Evolutionary conservation across 2,888 invertebrate species (phyloP).

Genomic region (Nemotelus pantherinus): DNA sequence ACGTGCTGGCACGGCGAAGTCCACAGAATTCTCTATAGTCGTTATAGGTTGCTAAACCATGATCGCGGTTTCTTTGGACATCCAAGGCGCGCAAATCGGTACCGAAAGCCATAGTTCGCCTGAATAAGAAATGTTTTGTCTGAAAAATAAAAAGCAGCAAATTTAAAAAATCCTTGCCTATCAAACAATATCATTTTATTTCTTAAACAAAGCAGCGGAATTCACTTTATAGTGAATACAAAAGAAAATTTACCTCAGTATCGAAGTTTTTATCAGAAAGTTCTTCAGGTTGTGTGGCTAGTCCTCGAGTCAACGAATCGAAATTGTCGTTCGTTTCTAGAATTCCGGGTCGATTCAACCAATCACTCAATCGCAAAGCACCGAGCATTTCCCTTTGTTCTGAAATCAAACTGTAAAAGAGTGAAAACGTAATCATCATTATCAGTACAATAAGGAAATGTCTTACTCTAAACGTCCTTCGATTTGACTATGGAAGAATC

Average conservation of each 20-base stretch:
- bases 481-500: constrained; percentile 73
- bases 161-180: not conserved
- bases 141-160: constrained; percentile 57
- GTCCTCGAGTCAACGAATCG: constrained; percentile 78
- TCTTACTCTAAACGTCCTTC: constrained; percentile 66
- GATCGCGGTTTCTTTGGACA: constrained; percentile 87
- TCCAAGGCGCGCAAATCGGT: constrained; percentile 83
- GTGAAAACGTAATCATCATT: not conserved
- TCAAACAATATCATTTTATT: not conserved
- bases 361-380: constrained; percentile 66
- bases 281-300: constrained; percentile 80
- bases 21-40: constrained; percentile 81
- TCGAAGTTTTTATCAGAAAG: constrained; percentile 82
- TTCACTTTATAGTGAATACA: not conserved
- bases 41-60: constrained; percentile 83
- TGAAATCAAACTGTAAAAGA: constrained; percentile 62
- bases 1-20: constrained; percentile 72
- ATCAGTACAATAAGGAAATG: not conserved
- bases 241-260: constrained; percentile 56
- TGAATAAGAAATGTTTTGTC: constrained; percentile 75
- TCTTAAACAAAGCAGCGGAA: too few species aligned
- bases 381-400: constrained; percentile 64
- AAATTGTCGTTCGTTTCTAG: constrained; percentile 69
- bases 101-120: constrained; percentile 78
- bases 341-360: constrained; percentile 68